These are phyloP conservation scores for Nixonia krombeini DNA, from an alignment of 1,140 invertebrate genomes.

Conservation along the genomic window DNA sequence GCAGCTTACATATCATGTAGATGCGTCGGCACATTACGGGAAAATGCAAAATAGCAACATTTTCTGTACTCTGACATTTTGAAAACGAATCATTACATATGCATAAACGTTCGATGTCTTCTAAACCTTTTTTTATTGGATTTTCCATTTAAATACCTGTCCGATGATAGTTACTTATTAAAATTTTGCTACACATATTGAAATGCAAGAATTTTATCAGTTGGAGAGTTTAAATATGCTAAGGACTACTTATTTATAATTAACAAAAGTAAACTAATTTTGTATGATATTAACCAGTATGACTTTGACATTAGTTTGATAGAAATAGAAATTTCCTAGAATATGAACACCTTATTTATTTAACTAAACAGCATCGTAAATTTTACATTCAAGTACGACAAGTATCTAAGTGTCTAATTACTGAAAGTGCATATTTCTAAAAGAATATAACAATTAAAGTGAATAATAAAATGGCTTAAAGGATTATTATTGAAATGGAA, in stretches of 20 bases:
- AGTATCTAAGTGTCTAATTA: constrained; percentile 1
- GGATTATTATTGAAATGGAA: too few species aligned
- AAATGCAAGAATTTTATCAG: background rate
- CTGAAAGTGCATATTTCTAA: background rate
- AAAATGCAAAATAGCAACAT: constrained; percentile 14
- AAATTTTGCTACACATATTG: constrained; percentile 12
- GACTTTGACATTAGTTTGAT: too few species aligned
- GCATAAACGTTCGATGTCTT: constrained; percentile 20
- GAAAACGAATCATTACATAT: constrained; percentile 34
- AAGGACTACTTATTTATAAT: too few species aligned
- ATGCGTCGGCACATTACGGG: constrained; percentile 5
- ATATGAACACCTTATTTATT: background rate
- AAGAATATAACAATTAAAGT: background rate
- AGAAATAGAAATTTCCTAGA: background rate
- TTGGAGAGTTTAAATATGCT: too few species aligned
- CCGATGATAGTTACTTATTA: constrained; percentile 15
- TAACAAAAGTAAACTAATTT: too few species aligned
- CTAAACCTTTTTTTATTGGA: constrained; percentile 12
- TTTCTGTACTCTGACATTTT: constrained; percentile 35
- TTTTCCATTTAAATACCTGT: constrained; percentile 34
- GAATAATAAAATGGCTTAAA: constrained; percentile 4
- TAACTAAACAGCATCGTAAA: constrained; percentile 2
- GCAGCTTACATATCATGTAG: constrained; percentile 18
- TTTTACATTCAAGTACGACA: constrained; percentile 7
- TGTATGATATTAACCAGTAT: too few species aligned